phyloP scores from a whole-genome alignment of 2,888 invertebrate species.

The Lepidocyrtoides sp. region DNA sequence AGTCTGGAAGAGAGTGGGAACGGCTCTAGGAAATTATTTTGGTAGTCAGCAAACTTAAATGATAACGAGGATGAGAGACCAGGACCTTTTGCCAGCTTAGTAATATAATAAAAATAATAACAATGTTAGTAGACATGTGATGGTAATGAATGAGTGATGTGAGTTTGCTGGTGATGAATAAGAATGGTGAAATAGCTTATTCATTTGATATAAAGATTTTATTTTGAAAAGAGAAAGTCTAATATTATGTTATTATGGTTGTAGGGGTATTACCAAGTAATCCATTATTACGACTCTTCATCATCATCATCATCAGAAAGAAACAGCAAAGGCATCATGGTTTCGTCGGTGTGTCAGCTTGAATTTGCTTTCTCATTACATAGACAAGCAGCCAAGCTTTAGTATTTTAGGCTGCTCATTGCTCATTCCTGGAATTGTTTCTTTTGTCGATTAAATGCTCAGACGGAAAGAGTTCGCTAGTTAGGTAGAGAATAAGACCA shows the following conservation, averaged over 20 bases:
- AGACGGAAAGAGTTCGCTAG: no score
- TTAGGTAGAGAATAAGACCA: no score
- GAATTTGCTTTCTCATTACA: constrained; percentile 10
- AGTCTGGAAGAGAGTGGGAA: no score
- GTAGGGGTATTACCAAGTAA: constrained; percentile 6
- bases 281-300: constrained; percentile 33
- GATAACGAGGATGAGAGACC: no score
- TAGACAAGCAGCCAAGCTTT: not conserved
- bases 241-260: not conserved
- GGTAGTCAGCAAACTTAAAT: no score
- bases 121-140: not conserved
- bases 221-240: not conserved
- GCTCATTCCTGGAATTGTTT: not conserved
- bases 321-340: not conserved
- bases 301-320: constrained; percentile 6
- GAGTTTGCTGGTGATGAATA: not conserved
- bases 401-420: not conserved
- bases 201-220: not conserved
- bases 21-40: no score
- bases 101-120: no score
- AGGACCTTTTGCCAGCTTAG: no score
- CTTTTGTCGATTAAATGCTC: constrained; percentile 5
- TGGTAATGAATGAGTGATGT: constrained; percentile 22
- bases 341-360: not conserved
- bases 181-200: not conserved